A percentile compares a stretch with the other conserved stretches of the same genome.
These are phyloP conservation scores for Cephus rjabovi DNA, from an alignment of 2,888 invertebrate species.

Conservation along the genomic window DNA sequence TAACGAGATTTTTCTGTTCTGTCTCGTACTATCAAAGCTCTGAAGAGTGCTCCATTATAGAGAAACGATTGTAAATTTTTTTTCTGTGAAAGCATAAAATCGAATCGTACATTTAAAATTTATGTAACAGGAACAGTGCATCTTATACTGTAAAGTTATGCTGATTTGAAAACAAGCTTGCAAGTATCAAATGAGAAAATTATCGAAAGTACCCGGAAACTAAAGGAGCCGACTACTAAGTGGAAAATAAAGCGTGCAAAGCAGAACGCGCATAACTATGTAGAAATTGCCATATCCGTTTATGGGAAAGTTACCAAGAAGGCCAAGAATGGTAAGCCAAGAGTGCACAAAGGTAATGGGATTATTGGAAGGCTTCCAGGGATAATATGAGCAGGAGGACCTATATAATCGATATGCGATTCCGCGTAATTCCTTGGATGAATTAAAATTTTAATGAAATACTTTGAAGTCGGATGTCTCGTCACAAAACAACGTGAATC, in stretches of 20 bases:
- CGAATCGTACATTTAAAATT: background rate
- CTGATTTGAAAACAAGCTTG: background rate
- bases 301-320: background rate
- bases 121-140: background rate
- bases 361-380: slow-evolving; percentile 30
- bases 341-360: slow-evolving; percentile 23
- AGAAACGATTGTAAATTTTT: background rate
- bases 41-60: background rate
- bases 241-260: background rate
- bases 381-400: background rate
- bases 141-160: background rate
- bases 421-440: background rate
- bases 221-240: background rate
- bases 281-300: background rate
- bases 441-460: background rate
- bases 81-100: background rate
- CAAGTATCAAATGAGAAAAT: background rate
- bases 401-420: background rate
- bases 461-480: background rate
- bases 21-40: background rate
- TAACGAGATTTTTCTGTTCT: background rate
- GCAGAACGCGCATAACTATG: background rate
- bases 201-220: background rate
- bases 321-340: slow-evolving; percentile 14
- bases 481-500: background rate